Percentiles rank a stretch among this genome's conserved stretches.
Conservation (phyloP, 2,888 invertebrate species). For the Eilema depressum region DNA sequence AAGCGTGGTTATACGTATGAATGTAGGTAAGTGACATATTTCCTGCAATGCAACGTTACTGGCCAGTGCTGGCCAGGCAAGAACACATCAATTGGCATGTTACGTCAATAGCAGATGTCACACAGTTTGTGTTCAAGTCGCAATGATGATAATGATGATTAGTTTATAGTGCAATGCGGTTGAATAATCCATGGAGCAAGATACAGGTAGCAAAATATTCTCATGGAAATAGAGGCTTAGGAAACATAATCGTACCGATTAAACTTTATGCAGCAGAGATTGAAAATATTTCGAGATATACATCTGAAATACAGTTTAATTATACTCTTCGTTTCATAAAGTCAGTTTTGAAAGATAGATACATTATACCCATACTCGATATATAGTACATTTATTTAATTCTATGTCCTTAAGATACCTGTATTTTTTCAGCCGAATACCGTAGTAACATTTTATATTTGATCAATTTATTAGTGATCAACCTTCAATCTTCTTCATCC, state of each 20-base stretch:
- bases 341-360: too few relatives aligned
- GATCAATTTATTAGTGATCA: too few relatives aligned
- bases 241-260: slow-evolving; percentile 4
- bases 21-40: neutral
- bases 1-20: too few relatives aligned
- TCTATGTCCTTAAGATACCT: too few relatives aligned
- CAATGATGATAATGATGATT: slow-evolving; percentile 11
- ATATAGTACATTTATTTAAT: too few relatives aligned
- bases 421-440: too few relatives aligned
- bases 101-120: slow-evolving; percentile 9
- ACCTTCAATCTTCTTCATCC: too few relatives aligned
- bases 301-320: neutral
- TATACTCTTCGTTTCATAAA: neutral
- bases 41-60: neutral
- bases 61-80: neutral
- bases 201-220: neutral
- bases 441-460: too few relatives aligned
- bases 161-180: slow-evolving; percentile 10
- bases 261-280: neutral
- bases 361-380: too few relatives aligned
- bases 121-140: neutral
- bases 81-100: neutral
- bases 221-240: neutral
- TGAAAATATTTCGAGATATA: neutral
- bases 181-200: slow-evolving; percentile 1